Evolutionary conservation across 2,797 vertebrate genomes (phyloP).

Genomic region (Lagorchestes hirsutus): DNA sequence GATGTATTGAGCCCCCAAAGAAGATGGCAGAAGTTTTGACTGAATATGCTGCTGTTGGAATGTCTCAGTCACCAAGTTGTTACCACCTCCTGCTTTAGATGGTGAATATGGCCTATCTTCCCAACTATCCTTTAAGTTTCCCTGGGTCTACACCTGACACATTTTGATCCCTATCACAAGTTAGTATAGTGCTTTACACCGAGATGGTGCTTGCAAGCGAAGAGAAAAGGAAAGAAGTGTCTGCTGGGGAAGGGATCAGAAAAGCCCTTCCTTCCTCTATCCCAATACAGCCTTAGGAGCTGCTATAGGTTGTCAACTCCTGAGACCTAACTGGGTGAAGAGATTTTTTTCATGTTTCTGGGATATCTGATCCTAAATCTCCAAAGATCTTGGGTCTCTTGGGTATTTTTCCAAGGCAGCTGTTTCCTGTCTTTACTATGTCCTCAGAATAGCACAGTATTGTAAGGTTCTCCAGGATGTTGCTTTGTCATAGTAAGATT

Average conservation of each 20-base stretch:
- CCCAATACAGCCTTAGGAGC: neutral
- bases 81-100: neutral
- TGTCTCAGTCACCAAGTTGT: neutral
- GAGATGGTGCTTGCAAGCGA: neutral
- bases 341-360: neutral
- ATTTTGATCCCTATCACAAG: neutral
- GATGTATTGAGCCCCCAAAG: neutral
- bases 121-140: neutral
- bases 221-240: neutral
- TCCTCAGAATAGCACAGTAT: neutral
- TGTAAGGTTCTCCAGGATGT: neutral
- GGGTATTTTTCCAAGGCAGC: neutral
- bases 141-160: neutral
- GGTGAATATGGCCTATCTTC: neutral
- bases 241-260: neutral
- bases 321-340: neutral
- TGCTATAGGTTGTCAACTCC: neutral
- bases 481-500: neutral
- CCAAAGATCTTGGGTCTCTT: neutral
- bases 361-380: neutral
- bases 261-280: neutral
- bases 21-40: neutral
- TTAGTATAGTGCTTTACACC: neutral
- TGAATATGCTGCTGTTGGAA: neutral
- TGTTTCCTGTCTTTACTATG: neutral